These are phyloP conservation scores for Astatotilapia flaviijosephi DNA, from an alignment of 2,113 vertebrate genomes.

Conservation along the genomic window DNA sequence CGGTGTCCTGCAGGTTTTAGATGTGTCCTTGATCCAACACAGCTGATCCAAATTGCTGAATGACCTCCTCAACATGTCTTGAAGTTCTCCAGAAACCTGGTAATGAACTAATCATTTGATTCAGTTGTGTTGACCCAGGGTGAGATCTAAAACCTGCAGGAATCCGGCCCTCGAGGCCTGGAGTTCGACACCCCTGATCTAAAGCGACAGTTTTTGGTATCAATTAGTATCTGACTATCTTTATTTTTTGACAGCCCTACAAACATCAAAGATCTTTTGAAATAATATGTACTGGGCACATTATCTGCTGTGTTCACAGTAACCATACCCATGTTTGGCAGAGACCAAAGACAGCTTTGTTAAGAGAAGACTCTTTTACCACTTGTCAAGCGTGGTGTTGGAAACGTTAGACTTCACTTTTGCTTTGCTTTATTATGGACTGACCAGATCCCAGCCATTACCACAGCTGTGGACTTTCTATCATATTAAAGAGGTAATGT, in stretches of 20 bases:
- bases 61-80: not conserved
- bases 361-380: not conserved
- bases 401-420: not conserved
- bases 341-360: not conserved
- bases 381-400: not conserved
- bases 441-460: not conserved
- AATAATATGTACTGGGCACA: not conserved
- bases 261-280: not conserved
- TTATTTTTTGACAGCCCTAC: not conserved
- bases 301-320: not conserved
- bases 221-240: not conserved
- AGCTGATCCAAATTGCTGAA: not conserved
- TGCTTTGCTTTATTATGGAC: not conserved
- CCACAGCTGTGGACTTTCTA: not conserved
- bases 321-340: not conserved
- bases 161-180: accelerated
- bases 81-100: not conserved
- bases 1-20: not conserved
- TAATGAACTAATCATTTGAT: not conserved
- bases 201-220: not conserved
- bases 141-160: not conserved
- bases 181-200: not conserved
- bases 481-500: not conserved
- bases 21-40: not conserved
- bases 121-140: not conserved